Evolutionary conservation across 2,888 invertebrate genomes (phyloP), one percentile per base, ranked within the genome.

Genomic region (Cactoblastis cactorum): DNA sequence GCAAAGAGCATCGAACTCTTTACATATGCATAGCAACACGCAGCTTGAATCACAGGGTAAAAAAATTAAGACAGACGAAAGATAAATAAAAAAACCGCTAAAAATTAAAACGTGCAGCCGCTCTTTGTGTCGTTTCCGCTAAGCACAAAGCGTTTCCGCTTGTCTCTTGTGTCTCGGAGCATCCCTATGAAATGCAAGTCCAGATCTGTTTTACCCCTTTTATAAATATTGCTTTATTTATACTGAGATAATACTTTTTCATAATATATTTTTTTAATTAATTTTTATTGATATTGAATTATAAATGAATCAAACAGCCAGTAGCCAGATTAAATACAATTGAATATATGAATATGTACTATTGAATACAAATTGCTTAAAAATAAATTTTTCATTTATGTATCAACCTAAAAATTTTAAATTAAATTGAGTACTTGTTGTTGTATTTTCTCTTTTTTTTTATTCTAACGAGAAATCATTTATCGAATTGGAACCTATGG

Each of bases 71-170:
- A 33, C 14, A 49, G 57, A 49, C 51, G 46, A 58, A 28, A 28
- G 28, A 28, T 28, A 28, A 28, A 28, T 28, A 28, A 59, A 59
- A 61, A 68, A 62, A 61, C 55, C 52, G 47, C 59, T 56, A 63
- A 68, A 72, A 72, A 69, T 68, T 73, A 77, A 78, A 78, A 81
- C 75, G 67, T 77, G 77, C 82, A 80, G 77, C 80, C 77, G 77
- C 65, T 73, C 81, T 76, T 88, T 88, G 75, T 89, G 75, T 69
- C 71, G 64, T 79, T 86, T 88, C 88, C 88, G 88, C 72, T 72
- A 62, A 48, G 60, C 60, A 86, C 86, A 89, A 89, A 80, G 81
- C 63, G 61, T 74, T 83, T 89, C 88, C 88, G 85, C 71, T 74
- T 81, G 80, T 82, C 85, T 86, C 79, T 80, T 81, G 77, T 83